These are phyloP conservation scores for Trachemys scripta DNA, from an alignment of 2,113 vertebrate genomes.

Conservation along the genomic window DNA sequence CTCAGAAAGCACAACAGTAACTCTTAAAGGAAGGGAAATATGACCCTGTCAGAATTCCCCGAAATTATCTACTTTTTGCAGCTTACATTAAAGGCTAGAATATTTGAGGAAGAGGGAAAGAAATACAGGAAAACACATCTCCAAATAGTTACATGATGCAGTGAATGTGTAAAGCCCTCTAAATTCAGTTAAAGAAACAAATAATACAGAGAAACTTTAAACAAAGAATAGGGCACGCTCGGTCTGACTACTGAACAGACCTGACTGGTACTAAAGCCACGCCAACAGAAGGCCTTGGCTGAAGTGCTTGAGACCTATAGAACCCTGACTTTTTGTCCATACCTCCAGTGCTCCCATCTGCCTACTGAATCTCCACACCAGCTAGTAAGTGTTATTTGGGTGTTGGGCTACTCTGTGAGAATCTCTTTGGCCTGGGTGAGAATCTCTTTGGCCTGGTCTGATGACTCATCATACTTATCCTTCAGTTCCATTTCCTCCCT, in stretches of 20 bases:
- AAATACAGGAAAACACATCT: background rate
- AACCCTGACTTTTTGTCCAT: background rate
- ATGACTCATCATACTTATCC: background rate
- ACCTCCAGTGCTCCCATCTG: background rate
- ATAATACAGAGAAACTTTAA: background rate
- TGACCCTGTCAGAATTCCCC: background rate
- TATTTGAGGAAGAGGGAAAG: background rate
- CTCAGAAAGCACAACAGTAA: background rate
- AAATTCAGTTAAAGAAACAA: background rate
- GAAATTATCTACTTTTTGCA: background rate
- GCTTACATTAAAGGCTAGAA: background rate
- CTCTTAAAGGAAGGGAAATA: background rate
- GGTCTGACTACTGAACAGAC: background rate
- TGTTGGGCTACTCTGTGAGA: background rate
- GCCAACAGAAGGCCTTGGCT: background rate
- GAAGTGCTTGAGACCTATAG: background rate
- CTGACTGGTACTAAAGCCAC: background rate
- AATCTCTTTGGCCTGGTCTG: background rate
- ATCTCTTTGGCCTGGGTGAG: background rate
- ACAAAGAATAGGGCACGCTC: background rate
- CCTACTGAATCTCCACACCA: background rate
- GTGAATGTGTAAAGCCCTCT: background rate
- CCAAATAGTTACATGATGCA: background rate
- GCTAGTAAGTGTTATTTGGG: background rate
- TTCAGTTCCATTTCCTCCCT: background rate